Percentiles rank a stretch among this genome's conserved stretches.
Evolutionary conservation across 2,888 invertebrate species (phyloP).

Genomic region (Tetrapedia diversipes): DNA sequence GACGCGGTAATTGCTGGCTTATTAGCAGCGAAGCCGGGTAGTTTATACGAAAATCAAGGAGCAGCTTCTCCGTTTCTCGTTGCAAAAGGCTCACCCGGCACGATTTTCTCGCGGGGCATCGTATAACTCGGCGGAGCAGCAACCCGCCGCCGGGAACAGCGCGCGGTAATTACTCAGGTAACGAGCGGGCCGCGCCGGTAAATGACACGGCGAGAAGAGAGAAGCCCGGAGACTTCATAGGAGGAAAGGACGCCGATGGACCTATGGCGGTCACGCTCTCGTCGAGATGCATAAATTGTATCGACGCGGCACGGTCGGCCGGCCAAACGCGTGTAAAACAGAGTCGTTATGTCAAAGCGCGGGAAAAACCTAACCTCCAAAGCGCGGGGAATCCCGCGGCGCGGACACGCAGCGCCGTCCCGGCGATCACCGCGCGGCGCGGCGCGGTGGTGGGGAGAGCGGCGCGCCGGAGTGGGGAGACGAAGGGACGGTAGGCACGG

Average conservation of each 20-base stretch:
- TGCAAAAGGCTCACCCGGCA: slow-evolving; percentile 6
- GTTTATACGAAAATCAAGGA: slow-evolving; percentile 31
- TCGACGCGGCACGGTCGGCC: slow-evolving; percentile 15
- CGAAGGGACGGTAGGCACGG: slow-evolving; percentile 81
- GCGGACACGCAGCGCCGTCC: too few relatives aligned
- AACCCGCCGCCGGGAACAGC: too few relatives aligned
- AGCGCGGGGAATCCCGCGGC: slow-evolving; percentile 54
- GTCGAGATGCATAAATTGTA: slow-evolving; percentile 35
- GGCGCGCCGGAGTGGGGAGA: slow-evolving; percentile 24
- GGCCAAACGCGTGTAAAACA: slow-evolving; percentile 54
- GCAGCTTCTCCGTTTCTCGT: slow-evolving; percentile 7
- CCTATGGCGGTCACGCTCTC: too few relatives aligned
- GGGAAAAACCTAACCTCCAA: slow-evolving; percentile 33
- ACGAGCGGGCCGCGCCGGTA: slow-evolving; percentile 23
- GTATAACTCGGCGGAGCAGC: slow-evolving; percentile 21
- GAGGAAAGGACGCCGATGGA: too few relatives aligned
- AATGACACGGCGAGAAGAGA: slow-evolving; percentile 29
- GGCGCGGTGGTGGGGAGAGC: too few relatives aligned
- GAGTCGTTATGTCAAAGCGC: slow-evolving; percentile 60
- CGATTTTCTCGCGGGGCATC: slow-evolving; percentile 30
- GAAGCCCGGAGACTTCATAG: background rate
- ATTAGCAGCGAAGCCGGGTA: slow-evolving; percentile 28
- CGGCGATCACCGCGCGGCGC: too few relatives aligned
- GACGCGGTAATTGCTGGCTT: slow-evolving; percentile 34
- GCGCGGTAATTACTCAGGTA: slow-evolving; percentile 39